Evolutionary conservation across 2,797 vertebrate genomes (phyloP).

Genomic region (Alectoris magna): DNA sequence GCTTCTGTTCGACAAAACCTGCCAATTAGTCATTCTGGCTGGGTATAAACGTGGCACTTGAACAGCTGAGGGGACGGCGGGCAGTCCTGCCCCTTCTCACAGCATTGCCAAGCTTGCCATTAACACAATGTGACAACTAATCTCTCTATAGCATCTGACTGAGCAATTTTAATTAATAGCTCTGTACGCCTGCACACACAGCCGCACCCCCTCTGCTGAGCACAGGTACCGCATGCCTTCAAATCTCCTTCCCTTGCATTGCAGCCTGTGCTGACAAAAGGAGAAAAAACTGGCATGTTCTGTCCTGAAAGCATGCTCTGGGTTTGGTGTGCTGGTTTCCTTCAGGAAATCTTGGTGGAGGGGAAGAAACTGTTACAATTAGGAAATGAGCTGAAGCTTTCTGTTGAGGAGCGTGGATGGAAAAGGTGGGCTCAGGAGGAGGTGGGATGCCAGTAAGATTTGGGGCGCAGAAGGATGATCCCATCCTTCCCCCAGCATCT

Average conservation of each 20-base stretch:
- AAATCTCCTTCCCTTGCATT: not conserved
- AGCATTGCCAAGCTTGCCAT: slow-evolving; percentile 77
- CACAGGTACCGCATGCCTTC: slow-evolving; percentile 67
- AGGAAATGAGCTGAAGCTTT: not conserved
- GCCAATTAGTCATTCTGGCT: slow-evolving; percentile 76
- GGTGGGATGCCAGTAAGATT: not conserved
- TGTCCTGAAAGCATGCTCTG: not conserved
- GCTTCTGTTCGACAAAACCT: slow-evolving; percentile 61
- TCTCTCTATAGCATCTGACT: slow-evolving; percentile 82
- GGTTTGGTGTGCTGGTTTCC: not conserved
- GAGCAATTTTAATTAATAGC: slow-evolving; percentile 82
- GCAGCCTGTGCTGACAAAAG: not conserved
- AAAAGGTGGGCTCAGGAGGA: not conserved
- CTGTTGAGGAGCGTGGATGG: not conserved
- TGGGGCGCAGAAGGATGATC: not conserved
- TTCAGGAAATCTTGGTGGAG: not conserved
- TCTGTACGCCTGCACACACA: slow-evolving; percentile 34
- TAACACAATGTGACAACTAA: slow-evolving; percentile 86
- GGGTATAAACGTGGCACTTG: slow-evolving; percentile 66
- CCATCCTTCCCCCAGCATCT: not conserved
- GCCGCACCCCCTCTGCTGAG: not conserved
- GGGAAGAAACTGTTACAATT: fast-evolving
- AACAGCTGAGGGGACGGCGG: slow-evolving; percentile 81
- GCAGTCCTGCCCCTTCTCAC: slow-evolving; percentile 79
- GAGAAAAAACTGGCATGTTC: not conserved